A percentile compares a stretch with the other conserved stretches of the same genome.
phyloP scores from a whole-genome alignment of 2,797 vertebrate species.

The Mus caroli region DNA sequence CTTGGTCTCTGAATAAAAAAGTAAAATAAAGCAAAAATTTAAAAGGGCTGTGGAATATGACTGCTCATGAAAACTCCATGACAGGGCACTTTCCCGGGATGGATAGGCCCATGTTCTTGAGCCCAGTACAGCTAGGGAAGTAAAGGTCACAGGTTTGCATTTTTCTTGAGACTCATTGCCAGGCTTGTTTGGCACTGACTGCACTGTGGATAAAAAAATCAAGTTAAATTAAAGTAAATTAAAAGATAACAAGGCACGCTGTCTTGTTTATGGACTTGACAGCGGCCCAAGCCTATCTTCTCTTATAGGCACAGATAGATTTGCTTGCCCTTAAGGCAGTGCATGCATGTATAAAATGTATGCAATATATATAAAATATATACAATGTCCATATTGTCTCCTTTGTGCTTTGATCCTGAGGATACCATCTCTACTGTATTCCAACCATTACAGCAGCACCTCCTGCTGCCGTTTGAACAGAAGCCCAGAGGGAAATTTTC shows the following conservation, averaged over 20 bases:
- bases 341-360: background rate
- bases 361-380: background rate
- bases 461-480: conserved; percentile 10
- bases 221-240: background rate
- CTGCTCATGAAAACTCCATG: background rate
- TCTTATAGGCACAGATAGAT: background rate
- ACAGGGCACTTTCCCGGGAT: background rate
- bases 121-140: background rate
- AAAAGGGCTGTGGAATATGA: too few relatives aligned
- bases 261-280: background rate
- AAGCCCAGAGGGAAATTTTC: background rate
- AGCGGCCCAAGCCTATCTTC: background rate
- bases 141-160: background rate
- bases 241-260: too few relatives aligned
- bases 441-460: background rate
- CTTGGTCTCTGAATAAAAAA: background rate
- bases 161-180: background rate
- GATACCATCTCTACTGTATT: background rate
- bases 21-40: background rate
- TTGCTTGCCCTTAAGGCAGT: background rate
- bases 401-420: background rate
- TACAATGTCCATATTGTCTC: background rate
- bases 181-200: background rate
- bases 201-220: background rate
- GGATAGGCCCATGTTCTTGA: background rate